Conservation (phyloP, 2,888 invertebrate genomes). For the Odiellus spinosus region DNA sequence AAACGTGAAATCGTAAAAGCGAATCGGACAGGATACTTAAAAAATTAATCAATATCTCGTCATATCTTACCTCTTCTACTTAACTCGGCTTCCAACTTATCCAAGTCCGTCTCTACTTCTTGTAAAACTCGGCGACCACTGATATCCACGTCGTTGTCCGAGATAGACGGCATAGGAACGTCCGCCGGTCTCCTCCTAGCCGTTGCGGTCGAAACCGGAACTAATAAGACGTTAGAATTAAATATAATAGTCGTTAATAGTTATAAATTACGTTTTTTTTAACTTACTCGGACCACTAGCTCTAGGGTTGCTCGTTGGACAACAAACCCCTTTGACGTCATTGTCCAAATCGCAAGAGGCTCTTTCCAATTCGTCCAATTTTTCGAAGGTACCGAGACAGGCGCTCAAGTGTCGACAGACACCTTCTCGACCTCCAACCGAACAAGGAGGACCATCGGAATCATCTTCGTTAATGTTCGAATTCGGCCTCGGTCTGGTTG, state of each 20-base stretch:
- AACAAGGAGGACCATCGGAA: no score
- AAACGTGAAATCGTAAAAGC: no score
- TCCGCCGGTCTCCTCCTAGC: no score
- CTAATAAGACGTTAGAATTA: no score
- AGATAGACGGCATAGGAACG: not conserved
- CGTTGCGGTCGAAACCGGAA: no score
- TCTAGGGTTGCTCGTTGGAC: conserved; percentile 10
- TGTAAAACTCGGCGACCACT: not conserved
- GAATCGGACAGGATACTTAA: not conserved
- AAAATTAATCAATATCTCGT: no score
- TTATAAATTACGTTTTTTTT: no score
- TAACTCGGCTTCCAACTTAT: not conserved
- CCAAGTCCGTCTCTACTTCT: not conserved
- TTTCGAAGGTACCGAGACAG: conserved; percentile 11
- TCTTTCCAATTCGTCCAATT: conserved; percentile 4
- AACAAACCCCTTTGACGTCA: conserved; percentile 8
- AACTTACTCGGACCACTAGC: conserved; percentile 6
- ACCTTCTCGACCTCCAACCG: conserved; percentile 4
- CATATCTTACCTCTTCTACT: not conserved
- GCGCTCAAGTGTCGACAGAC: conserved; percentile 5
- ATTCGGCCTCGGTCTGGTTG: no score
- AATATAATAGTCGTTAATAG: no score
- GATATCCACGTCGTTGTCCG: not conserved
- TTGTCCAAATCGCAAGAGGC: conserved; percentile 7
- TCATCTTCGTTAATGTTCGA: no score